phyloP scores from a whole-genome alignment of 35 echinoderm and acorn worm genomes.

The Apostichopus californicus region DNA sequence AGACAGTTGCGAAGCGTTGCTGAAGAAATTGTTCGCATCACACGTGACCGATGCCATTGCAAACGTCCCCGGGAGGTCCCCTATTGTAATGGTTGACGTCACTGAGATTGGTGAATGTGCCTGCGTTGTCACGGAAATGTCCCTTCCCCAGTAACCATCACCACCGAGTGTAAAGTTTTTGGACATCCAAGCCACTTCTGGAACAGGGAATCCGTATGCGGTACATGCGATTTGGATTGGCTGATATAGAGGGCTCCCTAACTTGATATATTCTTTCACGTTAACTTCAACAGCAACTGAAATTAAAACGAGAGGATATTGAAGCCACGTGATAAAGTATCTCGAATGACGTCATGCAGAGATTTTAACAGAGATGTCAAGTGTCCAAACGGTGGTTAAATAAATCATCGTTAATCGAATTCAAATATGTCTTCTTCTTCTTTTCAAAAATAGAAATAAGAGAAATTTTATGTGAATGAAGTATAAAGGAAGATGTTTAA shows the following conservation, averaged over 20 bases:
- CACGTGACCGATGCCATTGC: constrained; percentile 48
- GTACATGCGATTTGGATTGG: constrained; percentile 25
- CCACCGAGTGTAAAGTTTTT: constrained; percentile 39
- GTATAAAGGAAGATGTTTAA: too few species aligned
- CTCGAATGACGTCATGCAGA: too few species aligned
- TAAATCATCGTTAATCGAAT: too few species aligned
- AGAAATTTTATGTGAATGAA: too few species aligned
- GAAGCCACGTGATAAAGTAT: too few species aligned
- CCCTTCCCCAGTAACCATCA: constrained; percentile 23
- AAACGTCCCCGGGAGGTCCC: constrained; percentile 9
- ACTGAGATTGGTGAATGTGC: constrained; percentile 10
- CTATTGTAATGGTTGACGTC: constrained; percentile 1
- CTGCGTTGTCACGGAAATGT: background rate
- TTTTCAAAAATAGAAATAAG: too few species aligned
- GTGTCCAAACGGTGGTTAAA: too few species aligned
- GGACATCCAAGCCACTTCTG: background rate
- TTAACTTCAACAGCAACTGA: background rate
- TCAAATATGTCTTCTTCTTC: too few species aligned
- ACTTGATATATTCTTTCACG: constrained; percentile 36
- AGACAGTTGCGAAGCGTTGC: constrained; percentile 21
- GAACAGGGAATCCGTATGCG: constrained; percentile 28
- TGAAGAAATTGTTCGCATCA: constrained; percentile 16
- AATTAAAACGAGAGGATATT: background rate
- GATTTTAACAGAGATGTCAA: too few species aligned
- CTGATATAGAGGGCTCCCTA: background rate